Evolutionary conservation across 2,113 vertebrate species (phyloP).

Genomic region (Aphyosemion australe): DNA sequence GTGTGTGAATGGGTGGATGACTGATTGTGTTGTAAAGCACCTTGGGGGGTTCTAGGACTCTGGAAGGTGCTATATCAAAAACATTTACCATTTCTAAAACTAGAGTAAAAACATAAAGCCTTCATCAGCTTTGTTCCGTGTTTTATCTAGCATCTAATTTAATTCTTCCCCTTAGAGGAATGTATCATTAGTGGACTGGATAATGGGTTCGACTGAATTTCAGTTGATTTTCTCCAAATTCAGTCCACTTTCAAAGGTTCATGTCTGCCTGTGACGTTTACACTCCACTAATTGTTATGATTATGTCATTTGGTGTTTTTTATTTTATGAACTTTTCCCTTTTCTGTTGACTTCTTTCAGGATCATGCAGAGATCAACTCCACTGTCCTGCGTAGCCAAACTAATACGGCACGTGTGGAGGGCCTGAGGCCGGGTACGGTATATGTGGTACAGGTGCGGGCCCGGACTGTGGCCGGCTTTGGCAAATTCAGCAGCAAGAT

Average conservation of each 20-base stretch:
- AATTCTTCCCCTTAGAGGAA: background rate
- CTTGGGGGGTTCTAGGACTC: no score
- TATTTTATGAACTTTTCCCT: slow-evolving; percentile 15
- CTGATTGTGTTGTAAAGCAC: no score
- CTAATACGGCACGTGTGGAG: slow-evolving; percentile 91
- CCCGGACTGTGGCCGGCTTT: slow-evolving; percentile 94
- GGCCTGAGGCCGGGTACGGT: slow-evolving; percentile 90
- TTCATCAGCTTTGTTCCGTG: background rate
- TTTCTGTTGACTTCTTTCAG: slow-evolving; percentile 69
- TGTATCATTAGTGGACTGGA: no score
- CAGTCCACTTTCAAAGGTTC: background rate
- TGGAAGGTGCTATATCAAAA: no score
- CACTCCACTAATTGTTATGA: no score
- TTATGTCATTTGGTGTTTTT: background rate
- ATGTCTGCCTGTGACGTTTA: no score
- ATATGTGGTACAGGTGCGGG: slow-evolving; percentile 96
- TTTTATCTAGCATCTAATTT: background rate
- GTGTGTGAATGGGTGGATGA: no score
- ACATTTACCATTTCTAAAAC: slow-evolving; percentile 19
- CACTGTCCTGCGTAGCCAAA: slow-evolving; percentile 92
- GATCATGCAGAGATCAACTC: slow-evolving; percentile 96
- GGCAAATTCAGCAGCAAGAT: slow-evolving; percentile 99
- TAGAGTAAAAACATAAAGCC: background rate
- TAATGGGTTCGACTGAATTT: no score
- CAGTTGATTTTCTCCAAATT: slow-evolving; percentile 7